Base-by-base conservation (phyloP, 2,797 vertebrate genomes). In the Muraenolepis orangiensis region DNA sequence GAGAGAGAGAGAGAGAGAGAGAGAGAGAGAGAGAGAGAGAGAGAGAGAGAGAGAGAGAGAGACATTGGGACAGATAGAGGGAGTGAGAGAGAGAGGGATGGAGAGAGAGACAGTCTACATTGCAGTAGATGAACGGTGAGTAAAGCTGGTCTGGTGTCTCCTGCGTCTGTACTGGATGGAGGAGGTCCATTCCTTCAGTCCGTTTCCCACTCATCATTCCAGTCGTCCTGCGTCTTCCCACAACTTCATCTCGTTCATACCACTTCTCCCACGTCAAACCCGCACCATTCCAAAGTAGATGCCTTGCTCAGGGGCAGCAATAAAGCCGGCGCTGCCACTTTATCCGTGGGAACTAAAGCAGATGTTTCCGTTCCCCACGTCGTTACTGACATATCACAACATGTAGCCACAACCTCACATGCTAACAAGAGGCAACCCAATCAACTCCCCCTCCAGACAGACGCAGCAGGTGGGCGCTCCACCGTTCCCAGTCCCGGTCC, bases 221-320 rank as follows among this genome's bases (percentile, higher is more conserved):
- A 20, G 4, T n/a, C 42, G 16, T 20, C 13, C 42, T 20, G 42
- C 18, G 42, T 51, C 42, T 18, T 51, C 42, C 20, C 42, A 20
- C 42, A 16, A 51, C 42, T 61, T 10, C 11, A n/a, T 6, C 18
- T 61, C 23, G 20, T 61, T 61, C 51, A 61, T n/a, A 61, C n/a
- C n/a, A 23, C 51, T 61, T 10, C n/a, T n/a, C 36, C 6, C 6
- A 38, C 36, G 36, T 38, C 51, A 8, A 1, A n/a, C 10, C 12
- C 7, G 4, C n/a, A 23, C 20, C 5, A 38, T 12, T 38, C 36
- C 6, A 38, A 38, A 38, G 36, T n/a, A 61, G 51, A 61, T 23
- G 51, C 51, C 51, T 61, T 61, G 51, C 51, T 61, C 51, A 61
- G n/a, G 51, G 51, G 51, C 51, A 61, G 23, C 51, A 61, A n/a